These are phyloP conservation scores for Antedon mediterranea DNA, from an alignment of 53 echinoderm and acorn worm species.

Conservation along the genomic window DNA sequence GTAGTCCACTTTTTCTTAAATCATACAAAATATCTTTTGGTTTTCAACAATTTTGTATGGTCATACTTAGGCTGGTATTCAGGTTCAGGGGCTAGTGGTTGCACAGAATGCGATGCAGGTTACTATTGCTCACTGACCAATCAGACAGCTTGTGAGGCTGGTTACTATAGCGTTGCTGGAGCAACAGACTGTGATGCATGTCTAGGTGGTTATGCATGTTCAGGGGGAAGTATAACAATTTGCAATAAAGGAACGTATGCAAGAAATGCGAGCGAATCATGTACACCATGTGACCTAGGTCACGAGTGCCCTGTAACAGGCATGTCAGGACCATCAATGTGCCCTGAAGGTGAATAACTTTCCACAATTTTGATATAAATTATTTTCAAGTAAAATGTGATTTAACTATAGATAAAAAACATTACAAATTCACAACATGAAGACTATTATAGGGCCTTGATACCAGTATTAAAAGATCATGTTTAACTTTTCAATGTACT, in stretches of 20 bases:
- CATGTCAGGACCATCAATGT: slow-evolving; percentile 48
- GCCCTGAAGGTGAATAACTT: slow-evolving; percentile 20
- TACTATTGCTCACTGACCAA: slow-evolving; percentile 49
- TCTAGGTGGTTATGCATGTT: slow-evolving; percentile 58
- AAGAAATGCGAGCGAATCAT: slow-evolving; percentile 49
- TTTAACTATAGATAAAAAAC: too few species aligned
- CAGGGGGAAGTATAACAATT: slow-evolving; percentile 2
- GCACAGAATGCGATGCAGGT: slow-evolving; percentile 48
- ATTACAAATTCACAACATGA: not conserved
- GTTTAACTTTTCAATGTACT: not conserved
- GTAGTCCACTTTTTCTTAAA: too few species aligned
- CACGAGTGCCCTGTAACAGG: slow-evolving; percentile 51
- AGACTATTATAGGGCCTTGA: not conserved
- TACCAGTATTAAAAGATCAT: not conserved
- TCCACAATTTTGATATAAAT: not conserved
- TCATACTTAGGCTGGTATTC: slow-evolving; percentile 3
- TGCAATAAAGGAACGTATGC: slow-evolving; percentile 57
- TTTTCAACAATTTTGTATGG: not conserved
- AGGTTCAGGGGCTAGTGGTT: slow-evolving; percentile 37
- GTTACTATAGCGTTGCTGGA: slow-evolving; percentile 55
- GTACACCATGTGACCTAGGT: slow-evolving; percentile 46
- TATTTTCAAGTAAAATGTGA: not conserved
- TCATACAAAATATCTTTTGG: not conserved
- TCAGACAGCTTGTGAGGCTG: slow-evolving; percentile 38
- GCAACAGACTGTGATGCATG: slow-evolving; percentile 54